Evolutionary conservation across 53 echinoderm and acorn worm species (phyloP), one percentile per base, ranked within the genome.

Genomic region (Holothuria scabra): DNA sequence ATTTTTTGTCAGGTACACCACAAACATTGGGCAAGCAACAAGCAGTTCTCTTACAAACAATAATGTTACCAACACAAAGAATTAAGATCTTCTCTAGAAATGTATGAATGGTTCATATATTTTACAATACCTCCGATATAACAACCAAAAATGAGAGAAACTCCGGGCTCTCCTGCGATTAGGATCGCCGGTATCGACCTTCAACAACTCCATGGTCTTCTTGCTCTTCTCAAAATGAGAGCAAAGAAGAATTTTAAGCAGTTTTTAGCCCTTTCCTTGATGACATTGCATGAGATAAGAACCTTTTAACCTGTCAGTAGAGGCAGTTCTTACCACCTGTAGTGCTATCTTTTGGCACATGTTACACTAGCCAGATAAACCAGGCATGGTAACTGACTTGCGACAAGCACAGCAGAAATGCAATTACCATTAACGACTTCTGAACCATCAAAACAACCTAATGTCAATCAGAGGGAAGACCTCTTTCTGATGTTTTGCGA

Each of bases 111-210:
- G 16, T 23, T 24, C 24, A 23, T 44, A 8, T 41, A 41, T 41
- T 72, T 21, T 72, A 46, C 28, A 13, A 26, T 72, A 72, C 72
- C 72, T 72, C 34, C 49, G 44, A 25, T 44, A 46, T 25, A 72
- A 72, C 72, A 44, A 46, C 72, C 72, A 72, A 46, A 72, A 72
- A 48, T 72, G 72, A 44, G 72, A 72, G 49, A 72, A 72, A 46
- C 72, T 72, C 46, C 72, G 44, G 46, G 72, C 72, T 72, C 72
- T 72, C 25, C 72, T 72, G 22, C 72, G 72, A 52, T 52, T 52
- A 52, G 52, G 52, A 21, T 72, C 72, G 4, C 72, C 24, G 14
- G 46, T 23, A 48, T 72, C 49, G 48, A 72, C 72, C 26, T 72
- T 44, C 72, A 72, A 44, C 26, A 72, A 46, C 44, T 72, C 72